phyloP scores from a whole-genome alignment of 2,113 vertebrate genomes.

The Phaetusa simplex region DNA sequence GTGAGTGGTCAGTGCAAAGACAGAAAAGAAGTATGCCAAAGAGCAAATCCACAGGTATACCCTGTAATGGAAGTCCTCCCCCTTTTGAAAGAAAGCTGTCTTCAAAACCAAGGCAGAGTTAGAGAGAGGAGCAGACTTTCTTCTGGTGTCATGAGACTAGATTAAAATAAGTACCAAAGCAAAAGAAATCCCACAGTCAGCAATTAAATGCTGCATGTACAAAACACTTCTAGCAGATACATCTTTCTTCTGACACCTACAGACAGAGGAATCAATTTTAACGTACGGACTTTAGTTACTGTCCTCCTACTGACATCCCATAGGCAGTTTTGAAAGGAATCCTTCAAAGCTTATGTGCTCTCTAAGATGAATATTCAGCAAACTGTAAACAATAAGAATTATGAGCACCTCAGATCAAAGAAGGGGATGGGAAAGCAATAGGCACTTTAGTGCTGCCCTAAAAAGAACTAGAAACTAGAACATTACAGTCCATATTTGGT shows the following conservation, averaged over 20 bases:
- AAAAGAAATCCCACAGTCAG: not conserved
- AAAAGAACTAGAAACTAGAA: not conserved
- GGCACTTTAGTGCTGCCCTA: not conserved
- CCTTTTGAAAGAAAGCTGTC: not conserved
- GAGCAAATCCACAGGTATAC: not conserved
- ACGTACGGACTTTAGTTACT: not conserved
- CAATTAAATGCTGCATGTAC: not conserved
- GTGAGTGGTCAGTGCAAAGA: not conserved
- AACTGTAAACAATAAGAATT: not conserved
- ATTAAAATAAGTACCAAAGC: not conserved
- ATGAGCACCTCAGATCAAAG: not conserved
- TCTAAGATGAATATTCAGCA: not conserved
- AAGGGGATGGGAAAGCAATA: not conserved
- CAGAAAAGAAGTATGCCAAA: not conserved
- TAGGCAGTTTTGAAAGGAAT: not conserved
- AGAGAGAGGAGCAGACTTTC: not conserved
- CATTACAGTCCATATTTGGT: not conserved
- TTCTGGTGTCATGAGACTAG: not conserved
- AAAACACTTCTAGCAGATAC: not conserved
- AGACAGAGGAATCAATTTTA: not conserved
- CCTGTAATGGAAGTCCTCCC: not conserved
- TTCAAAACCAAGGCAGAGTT: not conserved
- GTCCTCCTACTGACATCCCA: not conserved
- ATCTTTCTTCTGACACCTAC: not conserved
- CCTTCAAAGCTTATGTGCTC: not conserved